A percentile compares a stretch with the other conserved stretches of the same genome.
Conservation (phyloP, 2,797 vertebrate species). For the Adelosebastes latens region DNA sequence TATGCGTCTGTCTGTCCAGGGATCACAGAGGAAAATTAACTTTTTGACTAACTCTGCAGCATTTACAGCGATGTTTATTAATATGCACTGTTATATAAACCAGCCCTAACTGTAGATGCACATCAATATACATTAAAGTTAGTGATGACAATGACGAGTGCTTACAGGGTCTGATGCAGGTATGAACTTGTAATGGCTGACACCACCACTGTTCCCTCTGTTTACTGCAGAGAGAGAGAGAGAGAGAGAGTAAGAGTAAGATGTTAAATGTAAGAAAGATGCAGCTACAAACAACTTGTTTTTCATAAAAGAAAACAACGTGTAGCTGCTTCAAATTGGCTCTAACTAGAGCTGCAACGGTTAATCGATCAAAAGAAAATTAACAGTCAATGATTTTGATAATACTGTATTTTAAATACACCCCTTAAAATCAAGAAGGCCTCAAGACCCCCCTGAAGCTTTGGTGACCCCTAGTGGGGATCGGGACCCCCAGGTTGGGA, state of each 20-base stretch:
- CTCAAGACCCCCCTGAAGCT: too few species aligned
- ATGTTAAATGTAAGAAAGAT: too few species aligned
- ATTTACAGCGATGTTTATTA: background rate
- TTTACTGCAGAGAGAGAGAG: conserved; percentile 79
- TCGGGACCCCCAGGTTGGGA: too few species aligned
- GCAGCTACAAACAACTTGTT: background rate
- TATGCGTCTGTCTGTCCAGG: background rate
- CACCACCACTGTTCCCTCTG: conserved; percentile 92
- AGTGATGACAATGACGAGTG: background rate
- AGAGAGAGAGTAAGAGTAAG: background rate
- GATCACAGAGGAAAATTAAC: background rate
- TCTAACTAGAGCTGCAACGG: background rate
- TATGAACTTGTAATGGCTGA: conserved; percentile 85
- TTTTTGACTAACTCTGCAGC: background rate
- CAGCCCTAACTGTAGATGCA: background rate
- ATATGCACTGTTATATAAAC: background rate
- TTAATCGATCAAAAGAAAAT: too few species aligned
- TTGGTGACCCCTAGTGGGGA: too few species aligned
- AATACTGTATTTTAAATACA: too few species aligned
- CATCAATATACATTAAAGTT: too few species aligned
- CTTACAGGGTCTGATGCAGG: conserved; percentile 87
- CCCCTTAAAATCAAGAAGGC: too few species aligned
- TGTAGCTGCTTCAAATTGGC: background rate
- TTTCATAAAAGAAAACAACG: background rate
- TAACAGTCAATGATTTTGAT: too few species aligned